Conservation (phyloP, 1,140 invertebrate genomes). For the Caenorhabditis briggsae region DNA sequence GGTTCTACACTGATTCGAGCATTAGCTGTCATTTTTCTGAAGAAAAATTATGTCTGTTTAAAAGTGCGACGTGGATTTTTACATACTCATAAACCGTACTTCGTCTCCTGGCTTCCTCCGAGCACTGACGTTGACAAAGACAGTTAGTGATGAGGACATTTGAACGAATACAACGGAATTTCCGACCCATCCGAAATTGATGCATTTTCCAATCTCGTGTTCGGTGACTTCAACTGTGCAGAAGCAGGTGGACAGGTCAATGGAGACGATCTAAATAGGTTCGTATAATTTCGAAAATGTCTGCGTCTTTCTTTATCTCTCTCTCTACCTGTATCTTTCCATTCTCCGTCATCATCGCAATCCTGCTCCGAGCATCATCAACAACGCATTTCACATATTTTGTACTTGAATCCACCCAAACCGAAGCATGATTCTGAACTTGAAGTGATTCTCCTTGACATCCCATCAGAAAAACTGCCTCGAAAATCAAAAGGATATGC, state of each 20-base stretch:
- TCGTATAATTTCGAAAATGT: too few relatives aligned
- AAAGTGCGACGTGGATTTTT: too few relatives aligned
- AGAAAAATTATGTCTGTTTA: background rate
- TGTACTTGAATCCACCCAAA: slow-evolving; percentile 1
- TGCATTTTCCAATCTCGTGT: slow-evolving; percentile 1
- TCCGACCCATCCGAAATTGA: slow-evolving; percentile 54
- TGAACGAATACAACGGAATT: slow-evolving; percentile 51
- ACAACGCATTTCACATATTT: slow-evolving; percentile 27
- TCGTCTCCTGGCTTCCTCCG: slow-evolving; percentile 13
- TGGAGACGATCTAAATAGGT: slow-evolving; percentile 25
- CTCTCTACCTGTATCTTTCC: background rate
- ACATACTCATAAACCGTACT: slow-evolving; percentile 36
- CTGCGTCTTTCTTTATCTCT: too few relatives aligned
- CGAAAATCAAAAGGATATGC: slow-evolving; percentile 30
- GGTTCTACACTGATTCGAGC: slow-evolving; percentile 14
- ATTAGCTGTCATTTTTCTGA: slow-evolving; percentile 43
- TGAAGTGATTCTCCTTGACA: slow-evolving; percentile 56
- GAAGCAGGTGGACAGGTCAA: slow-evolving; percentile 41
- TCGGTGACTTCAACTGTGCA: background rate
- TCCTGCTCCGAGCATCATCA: slow-evolving; percentile 7
- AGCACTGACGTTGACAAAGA: slow-evolving; percentile 31
- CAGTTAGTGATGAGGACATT: background rate
- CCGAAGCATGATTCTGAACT: slow-evolving; percentile 15
- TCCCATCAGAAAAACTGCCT: slow-evolving; percentile 47
- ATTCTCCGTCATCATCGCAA: slow-evolving; percentile 13